These are phyloP conservation scores for Mesorhabditis spiculigera DNA, from an alignment of 2,888 invertebrate genomes.

Conservation along the genomic window DNA sequence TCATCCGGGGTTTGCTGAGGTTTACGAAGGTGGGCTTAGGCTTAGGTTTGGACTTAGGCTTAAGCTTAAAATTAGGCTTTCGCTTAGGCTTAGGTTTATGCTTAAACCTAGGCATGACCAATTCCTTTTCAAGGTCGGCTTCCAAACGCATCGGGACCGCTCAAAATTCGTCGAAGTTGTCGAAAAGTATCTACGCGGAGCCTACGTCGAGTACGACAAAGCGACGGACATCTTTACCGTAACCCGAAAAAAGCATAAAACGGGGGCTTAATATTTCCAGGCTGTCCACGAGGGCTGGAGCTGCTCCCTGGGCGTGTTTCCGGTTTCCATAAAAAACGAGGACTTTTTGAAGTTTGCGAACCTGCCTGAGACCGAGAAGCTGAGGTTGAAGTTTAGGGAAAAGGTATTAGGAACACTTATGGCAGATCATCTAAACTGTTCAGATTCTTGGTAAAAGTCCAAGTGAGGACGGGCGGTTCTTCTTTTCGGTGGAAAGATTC, in stretches of 20 bases:
- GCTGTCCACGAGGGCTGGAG: constrained; percentile 54
- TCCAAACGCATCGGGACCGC: constrained; percentile 57
- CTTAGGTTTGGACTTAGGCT: neutral
- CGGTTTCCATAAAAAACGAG: constrained; percentile 58
- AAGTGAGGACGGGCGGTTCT: constrained; percentile 42
- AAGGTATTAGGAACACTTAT: constrained; percentile 15
- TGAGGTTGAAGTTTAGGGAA: constrained; percentile 43
- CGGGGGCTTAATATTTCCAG: neutral
- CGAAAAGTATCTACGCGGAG: constrained; percentile 42
- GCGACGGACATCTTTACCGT: constrained; percentile 46
- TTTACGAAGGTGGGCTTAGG: constrained; percentile 74
- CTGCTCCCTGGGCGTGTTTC: constrained; percentile 57
- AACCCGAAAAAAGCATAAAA: neutral
- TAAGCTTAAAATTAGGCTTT: neutral
- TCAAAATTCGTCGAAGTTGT: constrained; percentile 49
- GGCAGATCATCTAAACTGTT: constrained; percentile 7
- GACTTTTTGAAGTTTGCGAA: constrained; percentile 55
- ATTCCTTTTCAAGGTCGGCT: constrained; percentile 43
- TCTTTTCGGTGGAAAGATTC: constrained; percentile 58
- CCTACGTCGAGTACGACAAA: constrained; percentile 38
- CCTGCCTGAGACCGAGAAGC: constrained; percentile 39
- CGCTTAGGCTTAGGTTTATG: neutral
- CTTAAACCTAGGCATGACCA: neutral
- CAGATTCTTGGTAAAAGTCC: constrained; percentile 50
- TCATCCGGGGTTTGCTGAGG: constrained; percentile 84